A percentile compares a stretch with the other conserved stretches of the same genome.
phyloP scores from a whole-genome alignment of 2,113 vertebrate genomes.

The Ailurus styani region DNA sequence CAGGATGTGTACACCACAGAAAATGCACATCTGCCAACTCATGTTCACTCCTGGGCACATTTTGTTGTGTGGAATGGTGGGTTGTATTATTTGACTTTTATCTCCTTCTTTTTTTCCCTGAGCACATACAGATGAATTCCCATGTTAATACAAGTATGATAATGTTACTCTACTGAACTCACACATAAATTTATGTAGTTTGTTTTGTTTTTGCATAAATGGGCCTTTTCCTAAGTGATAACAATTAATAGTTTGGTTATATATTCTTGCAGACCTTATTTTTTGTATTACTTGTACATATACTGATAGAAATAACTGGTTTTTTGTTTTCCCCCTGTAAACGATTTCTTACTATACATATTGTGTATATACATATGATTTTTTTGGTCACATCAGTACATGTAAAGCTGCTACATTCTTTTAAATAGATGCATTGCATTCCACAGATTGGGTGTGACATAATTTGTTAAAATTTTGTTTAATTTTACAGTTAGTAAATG shows the following conservation, averaged over 20 bases:
- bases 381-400: neutral
- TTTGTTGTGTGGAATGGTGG: constrained; percentile 10
- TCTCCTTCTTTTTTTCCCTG: neutral
- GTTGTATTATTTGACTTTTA: neutral
- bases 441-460: neutral
- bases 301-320: neutral
- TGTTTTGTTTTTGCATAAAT: neutral
- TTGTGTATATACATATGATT: neutral
- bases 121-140: neutral
- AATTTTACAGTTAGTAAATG: neutral
- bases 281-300: neutral
- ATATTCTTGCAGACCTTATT: neutral
- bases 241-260: neutral
- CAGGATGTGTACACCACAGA: neutral
- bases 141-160: neutral
- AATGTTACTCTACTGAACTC: neutral
- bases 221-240: neutral
- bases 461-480: neutral
- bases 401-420: neutral
- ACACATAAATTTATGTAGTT: neutral
- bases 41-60: neutral
- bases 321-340: neutral
- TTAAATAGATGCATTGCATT: neutral
- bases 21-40: neutral
- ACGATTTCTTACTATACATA: neutral